Evolutionary conservation across 2,113 vertebrate genomes (phyloP).

Genomic region (Takifugu flavidus): DNA sequence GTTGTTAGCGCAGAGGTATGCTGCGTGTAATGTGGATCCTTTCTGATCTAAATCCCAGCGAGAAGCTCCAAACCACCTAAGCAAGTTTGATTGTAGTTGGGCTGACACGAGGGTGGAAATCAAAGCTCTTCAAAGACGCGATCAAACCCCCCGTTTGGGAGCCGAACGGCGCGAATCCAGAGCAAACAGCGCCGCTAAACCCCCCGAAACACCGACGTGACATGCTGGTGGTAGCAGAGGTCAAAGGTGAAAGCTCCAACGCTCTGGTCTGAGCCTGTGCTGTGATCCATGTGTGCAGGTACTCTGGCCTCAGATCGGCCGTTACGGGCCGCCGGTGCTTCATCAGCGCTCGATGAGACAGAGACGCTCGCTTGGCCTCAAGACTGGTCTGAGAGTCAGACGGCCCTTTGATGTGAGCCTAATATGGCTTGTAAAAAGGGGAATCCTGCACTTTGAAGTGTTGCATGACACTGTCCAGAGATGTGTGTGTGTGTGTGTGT

Average conservation of each 20-base stretch:
- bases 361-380: conserved; percentile 44
- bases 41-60: conserved; percentile 1
- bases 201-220: not conserved
- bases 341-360: conserved; percentile 37
- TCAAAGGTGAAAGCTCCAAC: conserved; percentile 21
- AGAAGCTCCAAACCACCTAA: not conserved
- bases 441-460: conserved; percentile 74
- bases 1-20: not conserved
- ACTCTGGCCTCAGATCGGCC: conserved; percentile 17
- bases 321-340: conserved; percentile 23
- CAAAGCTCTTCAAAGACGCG: conserved; percentile 1
- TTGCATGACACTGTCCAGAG: conserved; percentile 71
- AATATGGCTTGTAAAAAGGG: conserved; percentile 72
- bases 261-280: conserved; percentile 1
- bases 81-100: not conserved
- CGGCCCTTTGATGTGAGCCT: conserved; percentile 70
- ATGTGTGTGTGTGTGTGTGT: conserved; percentile 21
- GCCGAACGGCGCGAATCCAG: not conserved
- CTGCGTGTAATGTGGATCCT: not conserved
- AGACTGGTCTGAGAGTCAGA: conserved; percentile 53
- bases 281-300: conserved; percentile 2
- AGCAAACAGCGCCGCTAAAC: not conserved
- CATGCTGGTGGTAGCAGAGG: conserved; percentile 5
- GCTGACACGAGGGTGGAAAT: conserved; percentile 3
- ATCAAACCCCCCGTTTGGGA: not conserved